These are phyloP conservation scores for Ostrea edulis DNA, from an alignment of 1,140 invertebrate species.

Conservation along the genomic window DNA sequence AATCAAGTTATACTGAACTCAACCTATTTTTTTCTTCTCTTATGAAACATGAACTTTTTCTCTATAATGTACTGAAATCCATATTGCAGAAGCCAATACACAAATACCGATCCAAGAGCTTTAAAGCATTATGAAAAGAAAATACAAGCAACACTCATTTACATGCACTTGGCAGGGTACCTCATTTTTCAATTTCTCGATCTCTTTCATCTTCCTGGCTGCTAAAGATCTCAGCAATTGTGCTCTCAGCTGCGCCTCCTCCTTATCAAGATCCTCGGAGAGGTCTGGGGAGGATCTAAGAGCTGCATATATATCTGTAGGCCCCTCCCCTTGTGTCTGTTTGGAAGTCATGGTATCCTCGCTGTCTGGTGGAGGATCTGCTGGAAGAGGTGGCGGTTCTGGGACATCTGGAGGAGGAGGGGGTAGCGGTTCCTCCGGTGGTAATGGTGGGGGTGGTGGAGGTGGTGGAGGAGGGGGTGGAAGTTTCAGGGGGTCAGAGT, in stretches of 20 bases:
- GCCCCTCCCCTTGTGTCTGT: not conserved
- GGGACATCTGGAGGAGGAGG: constrained; percentile 44
- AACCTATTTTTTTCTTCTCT: not conserved
- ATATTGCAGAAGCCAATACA: not conserved
- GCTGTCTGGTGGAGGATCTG: constrained; percentile 23
- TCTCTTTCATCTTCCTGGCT: constrained; percentile 49
- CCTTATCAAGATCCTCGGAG: constrained; percentile 58
- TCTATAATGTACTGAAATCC: not conserved
- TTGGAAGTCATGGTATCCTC: not conserved
- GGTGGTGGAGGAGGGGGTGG: constrained; percentile 47
- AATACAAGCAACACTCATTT: not conserved
- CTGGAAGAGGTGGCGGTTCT: constrained; percentile 59
- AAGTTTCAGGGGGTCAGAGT: constrained; percentile 21
- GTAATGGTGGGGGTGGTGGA: constrained; percentile 48
- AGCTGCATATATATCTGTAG: constrained; percentile 40
- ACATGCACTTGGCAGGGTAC: constrained; percentile 3
- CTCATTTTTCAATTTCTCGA: constrained; percentile 46
- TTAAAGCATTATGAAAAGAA: not conserved
- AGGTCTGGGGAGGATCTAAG: constrained; percentile 43
- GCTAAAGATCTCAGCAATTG: constrained; percentile 58
- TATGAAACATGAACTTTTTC: not conserved
- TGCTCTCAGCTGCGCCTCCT: constrained; percentile 59
- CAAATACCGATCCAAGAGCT: not conserved
- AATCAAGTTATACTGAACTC: not conserved
- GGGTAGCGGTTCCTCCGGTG: constrained; percentile 56